Conservation (phyloP, 2,113 vertebrate species). For the Dicrurus megarhynchus region DNA sequence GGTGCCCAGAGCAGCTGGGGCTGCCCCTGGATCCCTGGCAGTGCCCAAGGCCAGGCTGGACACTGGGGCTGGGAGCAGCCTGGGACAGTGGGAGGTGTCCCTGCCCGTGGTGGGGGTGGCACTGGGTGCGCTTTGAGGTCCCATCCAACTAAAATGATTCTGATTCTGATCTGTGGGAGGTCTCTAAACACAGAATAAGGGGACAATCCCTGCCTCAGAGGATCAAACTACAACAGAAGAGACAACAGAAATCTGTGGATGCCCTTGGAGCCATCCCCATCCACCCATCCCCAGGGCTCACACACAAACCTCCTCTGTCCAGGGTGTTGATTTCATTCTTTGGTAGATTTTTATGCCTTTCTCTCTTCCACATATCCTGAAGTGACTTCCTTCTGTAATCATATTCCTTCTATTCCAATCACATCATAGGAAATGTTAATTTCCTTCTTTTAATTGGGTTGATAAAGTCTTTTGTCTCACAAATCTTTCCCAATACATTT, state of each 20-base stretch:
- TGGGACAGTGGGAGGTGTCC: neutral
- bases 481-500: neutral
- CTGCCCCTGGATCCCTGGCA: neutral
- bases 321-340: neutral
- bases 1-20: neutral
- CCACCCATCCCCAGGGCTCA: neutral
- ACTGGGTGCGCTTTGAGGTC: accelerated
- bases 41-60: neutral
- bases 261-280: neutral
- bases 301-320: neutral
- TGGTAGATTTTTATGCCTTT: neutral
- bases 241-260: neutral
- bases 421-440: neutral
- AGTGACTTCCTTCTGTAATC: conserved; percentile 9
- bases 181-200: neutral
- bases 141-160: neutral
- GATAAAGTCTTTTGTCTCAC: conserved; percentile 28
- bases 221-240: neutral
- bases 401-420: neutral
- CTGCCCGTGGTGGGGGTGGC: accelerated
- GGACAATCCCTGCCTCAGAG: neutral
- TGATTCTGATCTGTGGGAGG: neutral
- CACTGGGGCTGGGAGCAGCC: neutral
- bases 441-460: conserved; percentile 41
- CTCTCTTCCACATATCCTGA: neutral